Conservation (phyloP, 1,140 invertebrate genomes). For the Agrypnia vestita region DNA sequence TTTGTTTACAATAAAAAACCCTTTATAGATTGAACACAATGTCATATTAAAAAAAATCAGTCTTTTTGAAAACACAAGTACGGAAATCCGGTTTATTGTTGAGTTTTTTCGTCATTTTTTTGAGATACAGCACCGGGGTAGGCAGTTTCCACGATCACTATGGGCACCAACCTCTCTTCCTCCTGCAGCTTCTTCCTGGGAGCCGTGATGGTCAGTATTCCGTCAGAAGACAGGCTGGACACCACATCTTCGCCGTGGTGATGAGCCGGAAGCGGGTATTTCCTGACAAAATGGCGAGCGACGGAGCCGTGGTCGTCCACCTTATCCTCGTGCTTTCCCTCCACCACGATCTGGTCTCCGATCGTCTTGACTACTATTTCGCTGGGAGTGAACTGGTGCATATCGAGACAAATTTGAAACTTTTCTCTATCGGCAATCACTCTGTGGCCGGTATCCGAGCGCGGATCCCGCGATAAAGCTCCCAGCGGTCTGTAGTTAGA, state of each 20-base stretch:
- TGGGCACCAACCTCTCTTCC: conserved; percentile 77
- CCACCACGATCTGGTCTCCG: conserved; percentile 76
- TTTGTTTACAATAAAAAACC: no score
- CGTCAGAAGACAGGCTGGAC: conserved; percentile 82
- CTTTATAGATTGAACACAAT: no score
- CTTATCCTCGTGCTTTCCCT: conserved; percentile 81
- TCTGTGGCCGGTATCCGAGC: conserved; percentile 66
- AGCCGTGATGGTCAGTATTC: conserved; percentile 79
- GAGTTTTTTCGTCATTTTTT: no score
- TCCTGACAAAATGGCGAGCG: conserved; percentile 78
- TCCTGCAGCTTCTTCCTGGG: conserved; percentile 69
- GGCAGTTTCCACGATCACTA: conserved; percentile 62
- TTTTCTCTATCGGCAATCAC: conserved; percentile 76
- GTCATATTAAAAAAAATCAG: no score
- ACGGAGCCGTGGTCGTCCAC: conserved; percentile 79
- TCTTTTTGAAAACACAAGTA: no score
- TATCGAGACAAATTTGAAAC: conserved; percentile 80
- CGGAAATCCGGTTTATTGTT: no score
- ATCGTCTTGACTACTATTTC: conserved; percentile 85
- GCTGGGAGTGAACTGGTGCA: conserved; percentile 84
- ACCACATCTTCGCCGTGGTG: conserved; percentile 77
- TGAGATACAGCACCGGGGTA: no score
- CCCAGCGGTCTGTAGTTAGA: background rate
- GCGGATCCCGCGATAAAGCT: background rate
- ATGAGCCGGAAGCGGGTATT: conserved; percentile 77